These are phyloP conservation scores for Nomada lathburiana DNA, from an alignment of 2,888 invertebrate genomes.

Conservation along the genomic window DNA sequence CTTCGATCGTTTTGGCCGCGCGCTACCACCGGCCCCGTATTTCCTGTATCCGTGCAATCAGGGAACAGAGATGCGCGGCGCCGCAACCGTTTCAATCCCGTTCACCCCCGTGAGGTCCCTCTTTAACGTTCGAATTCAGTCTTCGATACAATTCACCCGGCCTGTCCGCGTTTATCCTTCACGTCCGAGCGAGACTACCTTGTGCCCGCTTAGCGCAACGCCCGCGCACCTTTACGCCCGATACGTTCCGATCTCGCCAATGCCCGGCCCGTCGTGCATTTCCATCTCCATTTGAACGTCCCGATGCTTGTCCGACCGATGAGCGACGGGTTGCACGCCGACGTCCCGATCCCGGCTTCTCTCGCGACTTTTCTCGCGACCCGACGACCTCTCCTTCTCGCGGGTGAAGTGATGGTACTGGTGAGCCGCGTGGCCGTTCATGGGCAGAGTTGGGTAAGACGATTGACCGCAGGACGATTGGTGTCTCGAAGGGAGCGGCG, in stretches of 20 bases:
- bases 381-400: conserved; percentile 69
- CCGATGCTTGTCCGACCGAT: conserved; percentile 70
- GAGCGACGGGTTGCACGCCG: conserved; percentile 58
- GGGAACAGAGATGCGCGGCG: too few relatives aligned
- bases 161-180: background rate
- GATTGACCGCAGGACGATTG: conserved; percentile 64
- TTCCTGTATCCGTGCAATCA: too few relatives aligned
- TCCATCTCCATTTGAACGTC: conserved; percentile 72
- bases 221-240: conserved; percentile 58
- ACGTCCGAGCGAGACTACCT: background rate
- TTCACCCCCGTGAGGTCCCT: background rate
- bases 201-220: background rate
- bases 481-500: conserved; percentile 76
- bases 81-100: background rate
- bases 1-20: conserved; percentile 2
- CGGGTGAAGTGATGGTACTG: conserved; percentile 79
- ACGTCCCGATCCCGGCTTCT: conserved; percentile 65
- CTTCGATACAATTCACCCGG: conserved; percentile 63
- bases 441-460: conserved; percentile 81
- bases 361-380: conserved; percentile 65
- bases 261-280: conserved; percentile 66
- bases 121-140: conserved; percentile 56
- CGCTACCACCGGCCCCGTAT: background rate
- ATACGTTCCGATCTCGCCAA: conserved; percentile 69
- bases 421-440: conserved; percentile 78